phyloP scores from a whole-genome alignment of 2,113 vertebrate species.

The Pomatostomus ruficeps region DNA sequence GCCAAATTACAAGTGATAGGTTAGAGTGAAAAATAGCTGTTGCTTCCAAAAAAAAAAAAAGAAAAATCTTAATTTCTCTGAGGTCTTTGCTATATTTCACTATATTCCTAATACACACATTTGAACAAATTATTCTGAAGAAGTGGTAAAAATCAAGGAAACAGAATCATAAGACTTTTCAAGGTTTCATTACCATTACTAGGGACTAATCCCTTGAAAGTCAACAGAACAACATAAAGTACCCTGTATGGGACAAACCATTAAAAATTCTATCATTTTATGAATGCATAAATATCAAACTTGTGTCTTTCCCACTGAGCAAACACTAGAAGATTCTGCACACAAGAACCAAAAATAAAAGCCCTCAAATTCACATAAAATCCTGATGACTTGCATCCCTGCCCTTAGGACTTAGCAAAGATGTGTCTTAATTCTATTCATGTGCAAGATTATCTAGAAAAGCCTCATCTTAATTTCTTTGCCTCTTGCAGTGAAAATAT shows the following conservation, averaged over 20 bases:
- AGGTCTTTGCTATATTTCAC: neutral
- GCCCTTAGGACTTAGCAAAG: neutral
- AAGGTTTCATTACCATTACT: neutral
- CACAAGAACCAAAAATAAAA: neutral
- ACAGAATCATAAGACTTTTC: neutral
- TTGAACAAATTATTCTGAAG: neutral
- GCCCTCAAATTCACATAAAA: neutral
- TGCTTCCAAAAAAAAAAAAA: neutral
- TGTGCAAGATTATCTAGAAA: neutral
- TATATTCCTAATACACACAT: neutral
- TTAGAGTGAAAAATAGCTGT: neutral
- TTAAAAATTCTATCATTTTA: neutral
- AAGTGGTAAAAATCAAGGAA: neutral
- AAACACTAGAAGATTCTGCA: neutral
- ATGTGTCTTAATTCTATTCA: neutral
- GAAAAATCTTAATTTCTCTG: neutral
- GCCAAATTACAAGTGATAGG: neutral
- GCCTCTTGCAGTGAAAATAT: neutral
- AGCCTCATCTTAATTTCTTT: neutral
- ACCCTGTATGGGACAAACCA: neutral
- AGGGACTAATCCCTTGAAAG: neutral
- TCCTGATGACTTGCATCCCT: neutral
- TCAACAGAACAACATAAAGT: neutral
- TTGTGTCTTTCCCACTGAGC: neutral
- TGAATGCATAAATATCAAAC: neutral